Evolutionary conservation across 2,888 invertebrate species (phyloP), one percentile per base, ranked within the genome.

Genomic region (Elmis aenea): DNA sequence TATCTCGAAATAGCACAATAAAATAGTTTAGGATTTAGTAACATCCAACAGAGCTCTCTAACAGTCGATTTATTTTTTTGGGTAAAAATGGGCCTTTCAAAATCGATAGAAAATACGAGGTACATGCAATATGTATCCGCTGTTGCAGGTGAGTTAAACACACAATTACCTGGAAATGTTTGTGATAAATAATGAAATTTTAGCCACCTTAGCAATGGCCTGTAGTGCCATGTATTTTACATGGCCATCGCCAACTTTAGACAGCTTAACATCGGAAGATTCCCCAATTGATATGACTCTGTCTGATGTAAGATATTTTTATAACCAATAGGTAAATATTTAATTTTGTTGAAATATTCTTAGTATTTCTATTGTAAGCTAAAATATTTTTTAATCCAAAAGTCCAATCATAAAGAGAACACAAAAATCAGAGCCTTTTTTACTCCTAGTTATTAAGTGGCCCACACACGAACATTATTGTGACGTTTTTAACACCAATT

Each of bases 171-270:
- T n/a, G n/a, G n/a, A n/a, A n/a, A 30, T 34, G 21, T 8, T 4
- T 13, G 4, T 21, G 27, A 2, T 14, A 13, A 26, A 32, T 6
- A 11, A 15, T 30, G 28, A 14, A 11, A 29, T 45, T 37, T 32
- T 52, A 74, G 73, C 68, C 23, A 67, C 73, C 2, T 58, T 72
- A 40, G 65, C 67, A 6, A 71, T 71, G 55, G 61, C 69, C 32
- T 72, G 69, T 39, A 71, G 70, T 13, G 73, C 73, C 6, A 70
- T 72, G 14, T 66, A 67, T 5, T 53, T 72, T 32, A 70, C 72
- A 5, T 76, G 74, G 73, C 64, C 75, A 1, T 75, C 76, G 1
- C 75, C 76, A 9, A 73, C 72, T 13, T 66, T 75, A 50, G 73
- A 73, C 23, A 72, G 72, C 58, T 66, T 75, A 52, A 37, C 33